These are phyloP conservation scores for Andrena marginata DNA, from an alignment of 2,888 invertebrate genomes.

Conservation along the genomic window DNA sequence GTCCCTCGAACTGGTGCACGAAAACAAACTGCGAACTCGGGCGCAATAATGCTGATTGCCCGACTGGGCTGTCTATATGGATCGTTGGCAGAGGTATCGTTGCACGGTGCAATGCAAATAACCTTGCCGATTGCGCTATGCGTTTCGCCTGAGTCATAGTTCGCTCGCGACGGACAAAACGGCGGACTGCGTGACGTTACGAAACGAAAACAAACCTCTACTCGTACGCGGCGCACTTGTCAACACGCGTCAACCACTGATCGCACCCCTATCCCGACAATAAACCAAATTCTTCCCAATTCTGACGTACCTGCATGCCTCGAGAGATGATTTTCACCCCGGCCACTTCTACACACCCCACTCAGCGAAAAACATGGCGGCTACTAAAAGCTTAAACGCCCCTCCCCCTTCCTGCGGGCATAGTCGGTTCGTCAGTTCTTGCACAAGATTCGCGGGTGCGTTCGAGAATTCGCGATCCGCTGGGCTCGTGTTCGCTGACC, in stretches of 20 bases:
- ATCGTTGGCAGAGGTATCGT: slow-evolving; percentile 64
- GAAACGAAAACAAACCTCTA: slow-evolving; percentile 65
- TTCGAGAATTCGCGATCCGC: slow-evolving; percentile 18
- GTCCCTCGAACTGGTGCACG: slow-evolving; percentile 44
- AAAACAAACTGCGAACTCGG: slow-evolving; percentile 49
- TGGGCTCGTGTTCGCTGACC: too few species aligned
- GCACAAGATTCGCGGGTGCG: slow-evolving; percentile 36
- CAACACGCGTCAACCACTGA: slow-evolving; percentile 1
- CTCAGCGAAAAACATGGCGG: slow-evolving; percentile 93
- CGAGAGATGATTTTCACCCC: slow-evolving; percentile 85
- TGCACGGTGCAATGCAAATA: slow-evolving; percentile 73
- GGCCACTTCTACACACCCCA: slow-evolving; percentile 87
- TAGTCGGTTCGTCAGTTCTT: slow-evolving; percentile 38
- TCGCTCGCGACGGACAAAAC: slow-evolving; percentile 55
- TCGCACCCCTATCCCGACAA: background rate
- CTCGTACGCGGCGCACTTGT: slow-evolving; percentile 1
- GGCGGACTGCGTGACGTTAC: slow-evolving; percentile 77
- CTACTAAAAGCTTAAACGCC: slow-evolving; percentile 78
- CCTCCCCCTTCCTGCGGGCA: slow-evolving; percentile 50
- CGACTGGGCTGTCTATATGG: slow-evolving; percentile 40
- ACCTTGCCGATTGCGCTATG: slow-evolving; percentile 80
- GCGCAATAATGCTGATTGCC: slow-evolving; percentile 23
- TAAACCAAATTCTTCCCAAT: slow-evolving; percentile 33
- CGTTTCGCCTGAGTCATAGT: slow-evolving; percentile 80
- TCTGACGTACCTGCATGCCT: slow-evolving; percentile 83